phyloP scores from a whole-genome alignment of 2,113 vertebrate genomes.

The Odocoileus virginianus region DNA sequence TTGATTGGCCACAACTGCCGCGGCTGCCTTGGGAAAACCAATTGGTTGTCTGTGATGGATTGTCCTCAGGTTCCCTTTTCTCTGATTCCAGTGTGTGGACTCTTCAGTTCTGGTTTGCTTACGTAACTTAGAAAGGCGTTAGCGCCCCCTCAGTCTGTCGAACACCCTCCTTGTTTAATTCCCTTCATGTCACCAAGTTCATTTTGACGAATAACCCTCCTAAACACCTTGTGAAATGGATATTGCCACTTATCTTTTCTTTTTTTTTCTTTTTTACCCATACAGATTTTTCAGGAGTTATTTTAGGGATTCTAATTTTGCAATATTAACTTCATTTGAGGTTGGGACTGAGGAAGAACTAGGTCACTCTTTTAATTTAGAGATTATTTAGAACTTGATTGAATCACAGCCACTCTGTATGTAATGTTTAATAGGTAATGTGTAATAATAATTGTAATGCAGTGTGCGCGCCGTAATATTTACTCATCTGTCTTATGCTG shows the following conservation, averaged over 20 bases:
- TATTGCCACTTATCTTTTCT: not conserved
- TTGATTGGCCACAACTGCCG: fast-evolving
- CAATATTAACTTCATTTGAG: not conserved
- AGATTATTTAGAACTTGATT: not conserved
- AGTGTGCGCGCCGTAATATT: not conserved
- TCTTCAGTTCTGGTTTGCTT: no score
- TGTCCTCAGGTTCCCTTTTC: not conserved
- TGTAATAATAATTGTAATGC: no score
- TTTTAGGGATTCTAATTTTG: not conserved
- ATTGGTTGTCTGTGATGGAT: fast-evolving
- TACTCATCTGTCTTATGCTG: fast-evolving
- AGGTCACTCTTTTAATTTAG: not conserved
- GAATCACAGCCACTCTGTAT: not conserved
- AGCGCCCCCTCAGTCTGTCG: fast-evolving
- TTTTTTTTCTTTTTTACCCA: not conserved
- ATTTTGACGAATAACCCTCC: not conserved
- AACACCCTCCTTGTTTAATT: not conserved
- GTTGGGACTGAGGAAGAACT: not conserved
- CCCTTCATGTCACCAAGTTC: not conserved
- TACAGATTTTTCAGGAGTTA: not conserved
- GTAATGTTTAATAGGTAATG: not conserved
- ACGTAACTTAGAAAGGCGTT: fast-evolving
- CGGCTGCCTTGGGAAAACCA: not conserved
- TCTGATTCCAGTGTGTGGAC: fast-evolving
- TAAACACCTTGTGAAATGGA: not conserved